These are phyloP conservation scores for Noctilio leporinus DNA, from an alignment of 2,113 vertebrate genomes.

Conservation along the genomic window DNA sequence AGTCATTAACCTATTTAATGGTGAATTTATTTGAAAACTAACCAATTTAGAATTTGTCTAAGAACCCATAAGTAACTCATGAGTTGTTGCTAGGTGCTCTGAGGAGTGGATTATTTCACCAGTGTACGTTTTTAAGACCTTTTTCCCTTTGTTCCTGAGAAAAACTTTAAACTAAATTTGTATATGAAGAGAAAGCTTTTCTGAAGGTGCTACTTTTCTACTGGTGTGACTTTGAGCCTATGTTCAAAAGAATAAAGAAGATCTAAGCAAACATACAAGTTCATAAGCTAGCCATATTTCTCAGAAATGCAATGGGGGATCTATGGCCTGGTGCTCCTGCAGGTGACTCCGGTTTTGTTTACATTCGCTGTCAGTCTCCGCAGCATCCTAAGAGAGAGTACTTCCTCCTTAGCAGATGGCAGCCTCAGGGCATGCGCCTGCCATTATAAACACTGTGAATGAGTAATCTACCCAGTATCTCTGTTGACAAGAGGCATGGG, in stretches of 20 bases:
- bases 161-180: not conserved
- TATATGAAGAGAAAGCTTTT: not conserved
- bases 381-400: conserved; percentile 66
- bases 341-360: conserved; percentile 64
- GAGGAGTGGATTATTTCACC: not conserved
- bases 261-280: not conserved
- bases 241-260: not conserved
- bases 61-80: not conserved
- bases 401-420: conserved; percentile 82
- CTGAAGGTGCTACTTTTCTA: not conserved
- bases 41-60: not conserved
- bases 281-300: not conserved
- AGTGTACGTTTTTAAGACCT: not conserved
- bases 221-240: not conserved
- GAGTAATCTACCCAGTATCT: conserved; percentile 82
- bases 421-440: conserved; percentile 87
- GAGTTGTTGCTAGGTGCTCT: not conserved
- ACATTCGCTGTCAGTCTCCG: conserved; percentile 61
- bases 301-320: not conserved
- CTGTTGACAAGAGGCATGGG: conserved; percentile 84
- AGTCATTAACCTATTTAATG: not conserved
- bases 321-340: conserved; percentile 38
- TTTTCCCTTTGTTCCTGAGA: not conserved
- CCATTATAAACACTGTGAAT: conserved; percentile 79
- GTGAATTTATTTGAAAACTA: conserved; percentile 14